A percentile compares a stretch with the other conserved stretches of the same genome.
phyloP scores from a whole-genome alignment of 1,140 invertebrate genomes.

The Trachelipus rathkii region DNA sequence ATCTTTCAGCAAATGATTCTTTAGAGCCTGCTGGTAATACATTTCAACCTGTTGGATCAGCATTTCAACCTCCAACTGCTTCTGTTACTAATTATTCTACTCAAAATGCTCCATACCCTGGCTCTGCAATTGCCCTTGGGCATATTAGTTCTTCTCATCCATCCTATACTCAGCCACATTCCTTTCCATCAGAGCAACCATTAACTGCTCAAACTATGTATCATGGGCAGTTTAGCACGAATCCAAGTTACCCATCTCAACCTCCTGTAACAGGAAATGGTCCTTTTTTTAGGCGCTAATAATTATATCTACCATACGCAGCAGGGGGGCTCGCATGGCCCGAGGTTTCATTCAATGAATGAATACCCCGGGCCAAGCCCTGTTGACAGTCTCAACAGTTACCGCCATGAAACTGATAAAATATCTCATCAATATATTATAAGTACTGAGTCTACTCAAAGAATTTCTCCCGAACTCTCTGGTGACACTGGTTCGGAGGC shows the following conservation, averaged over 20 bases:
- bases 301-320: slow-evolving; percentile 19
- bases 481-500: slow-evolving; percentile 39
- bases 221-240: slow-evolving; percentile 44
- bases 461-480: slow-evolving; percentile 27
- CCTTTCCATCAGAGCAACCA: slow-evolving; percentile 28
- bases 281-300: slow-evolving; percentile 11
- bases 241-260: slow-evolving; percentile 32
- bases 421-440: slow-evolving; percentile 29
- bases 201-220: slow-evolving; percentile 39
- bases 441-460: slow-evolving; percentile 26
- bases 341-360: slow-evolving; percentile 44
- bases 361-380: slow-evolving; percentile 39
- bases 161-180: neutral
- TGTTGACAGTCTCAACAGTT: slow-evolving; percentile 33
- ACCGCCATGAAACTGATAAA: slow-evolving; percentile 28
- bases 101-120: slow-evolving; percentile 9
- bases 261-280: slow-evolving; percentile 16
- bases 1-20: slow-evolving; percentile 41
- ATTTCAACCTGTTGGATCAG: slow-evolving; percentile 42
- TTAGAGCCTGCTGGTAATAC: slow-evolving; percentile 33
- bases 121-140: neutral
- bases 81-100: slow-evolving; percentile 13
- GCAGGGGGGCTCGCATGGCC: slow-evolving; percentile 42
- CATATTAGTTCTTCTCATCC: slow-evolving; percentile 9
- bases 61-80: slow-evolving; percentile 34